phyloP scores from a whole-genome alignment of 1,140 invertebrate genomes.

The Hylaeus volcanicus region DNA sequence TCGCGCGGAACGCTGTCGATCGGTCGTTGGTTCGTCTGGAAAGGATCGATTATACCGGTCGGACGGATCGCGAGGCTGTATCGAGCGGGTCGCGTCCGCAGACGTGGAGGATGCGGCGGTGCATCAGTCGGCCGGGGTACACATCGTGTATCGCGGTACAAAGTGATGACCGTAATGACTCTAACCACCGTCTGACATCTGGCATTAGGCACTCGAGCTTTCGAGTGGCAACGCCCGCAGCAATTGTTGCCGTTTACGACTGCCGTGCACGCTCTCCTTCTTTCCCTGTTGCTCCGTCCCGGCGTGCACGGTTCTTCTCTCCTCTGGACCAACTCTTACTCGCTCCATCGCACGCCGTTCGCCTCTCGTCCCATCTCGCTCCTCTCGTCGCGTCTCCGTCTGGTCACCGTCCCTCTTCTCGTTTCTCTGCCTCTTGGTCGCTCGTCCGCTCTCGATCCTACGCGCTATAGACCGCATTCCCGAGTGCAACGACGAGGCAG shows the following conservation, averaged over 20 bases:
- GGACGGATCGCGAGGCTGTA: slow-evolving; percentile 5
- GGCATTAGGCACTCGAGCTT: slow-evolving; percentile 75
- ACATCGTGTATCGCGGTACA: slow-evolving; percentile 65
- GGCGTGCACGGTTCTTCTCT: slow-evolving; percentile 12
- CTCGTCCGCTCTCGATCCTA: slow-evolving; percentile 67
- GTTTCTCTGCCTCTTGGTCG: slow-evolving; percentile 50
- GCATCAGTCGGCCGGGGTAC: slow-evolving; percentile 22
- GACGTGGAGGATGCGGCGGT: slow-evolving; percentile 11
- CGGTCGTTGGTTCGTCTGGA: not conserved
- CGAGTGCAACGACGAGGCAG: slow-evolving; percentile 67
- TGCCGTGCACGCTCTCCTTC: slow-evolving; percentile 59
- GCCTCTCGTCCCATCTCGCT: slow-evolving; percentile 22
- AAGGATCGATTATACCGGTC: slow-evolving; percentile 21
- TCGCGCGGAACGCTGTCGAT: not conserved
- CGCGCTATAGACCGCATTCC: slow-evolving; percentile 69
- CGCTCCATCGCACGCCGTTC: not conserved
- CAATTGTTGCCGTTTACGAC: slow-evolving; percentile 77
- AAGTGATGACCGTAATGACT: slow-evolving; percentile 76
- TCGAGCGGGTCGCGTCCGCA: slow-evolving; percentile 20
- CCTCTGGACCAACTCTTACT: not conserved
- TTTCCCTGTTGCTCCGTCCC: slow-evolving; percentile 28
- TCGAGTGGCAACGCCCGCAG: slow-evolving; percentile 76
- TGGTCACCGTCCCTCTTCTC: slow-evolving; percentile 30
- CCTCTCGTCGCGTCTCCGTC: not conserved
- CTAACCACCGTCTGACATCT: slow-evolving; percentile 76